A percentile compares a stretch with the other conserved stretches of the same genome.
Conservation (phyloP, 1,140 invertebrate genomes). For the Heliconius hermathena region DNA sequence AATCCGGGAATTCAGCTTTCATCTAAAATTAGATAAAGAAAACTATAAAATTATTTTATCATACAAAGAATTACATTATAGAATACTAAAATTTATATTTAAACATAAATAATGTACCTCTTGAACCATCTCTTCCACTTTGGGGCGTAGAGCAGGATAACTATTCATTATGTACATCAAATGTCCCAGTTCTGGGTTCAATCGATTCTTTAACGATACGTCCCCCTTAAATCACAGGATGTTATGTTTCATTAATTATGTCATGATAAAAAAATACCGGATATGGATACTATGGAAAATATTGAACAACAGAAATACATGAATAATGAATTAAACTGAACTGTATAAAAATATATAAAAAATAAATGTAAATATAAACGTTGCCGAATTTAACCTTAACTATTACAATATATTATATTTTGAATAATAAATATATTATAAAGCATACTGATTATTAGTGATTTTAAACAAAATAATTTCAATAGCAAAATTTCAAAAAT, state of each 20-base stretch:
- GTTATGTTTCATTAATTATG: background rate
- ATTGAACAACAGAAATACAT: no score
- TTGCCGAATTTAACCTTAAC: no score
- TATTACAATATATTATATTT: no score
- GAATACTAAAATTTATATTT: background rate
- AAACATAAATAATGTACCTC: conserved; percentile 47
- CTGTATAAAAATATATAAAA: no score
- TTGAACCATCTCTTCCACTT: conserved; percentile 62
- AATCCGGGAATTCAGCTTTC: conserved; percentile 44
- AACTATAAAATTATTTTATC: background rate
- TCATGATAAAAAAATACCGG: background rate
- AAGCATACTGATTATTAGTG: background rate
- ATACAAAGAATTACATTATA: background rate
- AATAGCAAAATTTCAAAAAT: background rate
- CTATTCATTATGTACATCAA: conserved; percentile 73
- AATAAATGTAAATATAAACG: no score
- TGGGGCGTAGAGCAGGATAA: conserved; percentile 60
- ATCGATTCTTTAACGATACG: conserved; percentile 64
- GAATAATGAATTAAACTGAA: no score
- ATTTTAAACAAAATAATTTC: no score
- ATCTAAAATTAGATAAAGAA: conserved; percentile 48
- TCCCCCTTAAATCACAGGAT: conserved; percentile 53
- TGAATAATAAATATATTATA: background rate
- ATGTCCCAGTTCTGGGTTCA: conserved; percentile 73
- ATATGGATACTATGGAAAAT: background rate